Evolutionary conservation across 2,797 vertebrate species (phyloP).

Genomic region (Brotula barbata): DNA sequence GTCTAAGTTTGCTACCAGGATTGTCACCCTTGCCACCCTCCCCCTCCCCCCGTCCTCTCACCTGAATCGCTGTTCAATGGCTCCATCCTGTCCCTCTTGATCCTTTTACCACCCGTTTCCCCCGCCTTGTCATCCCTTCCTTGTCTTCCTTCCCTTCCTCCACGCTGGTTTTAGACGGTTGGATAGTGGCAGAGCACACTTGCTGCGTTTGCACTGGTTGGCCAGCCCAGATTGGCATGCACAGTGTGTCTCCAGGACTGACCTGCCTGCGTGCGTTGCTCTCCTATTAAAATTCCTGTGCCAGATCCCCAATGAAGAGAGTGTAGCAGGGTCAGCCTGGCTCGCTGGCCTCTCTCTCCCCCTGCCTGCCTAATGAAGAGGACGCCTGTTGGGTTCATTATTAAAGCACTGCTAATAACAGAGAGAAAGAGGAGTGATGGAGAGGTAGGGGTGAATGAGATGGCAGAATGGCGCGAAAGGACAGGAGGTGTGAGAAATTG

Average conservation of each 20-base stretch:
- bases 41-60: slow-evolving; percentile 37
- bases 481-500: slow-evolving; percentile 3
- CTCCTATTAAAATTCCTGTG: slow-evolving; percentile 78
- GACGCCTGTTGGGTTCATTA: slow-evolving; percentile 77
- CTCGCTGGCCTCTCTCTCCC: slow-evolving; percentile 67
- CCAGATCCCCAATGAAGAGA: slow-evolving; percentile 74
- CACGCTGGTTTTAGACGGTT: slow-evolving; percentile 58
- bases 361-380: slow-evolving; percentile 74
- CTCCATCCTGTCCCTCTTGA: slow-evolving; percentile 58
- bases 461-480: slow-evolving; percentile 31
- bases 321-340: slow-evolving; percentile 70
- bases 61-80: slow-evolving; percentile 56
- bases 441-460: slow-evolving; percentile 26
- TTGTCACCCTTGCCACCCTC: slow-evolving; percentile 43
- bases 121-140: slow-evolving; percentile 45
- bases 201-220: slow-evolving; percentile 60
- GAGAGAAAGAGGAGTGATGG: slow-evolving; percentile 42
- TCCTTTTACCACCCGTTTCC: slow-evolving; percentile 54
- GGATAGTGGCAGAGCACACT: slow-evolving; percentile 50
- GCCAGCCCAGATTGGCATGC: slow-evolving; percentile 77
- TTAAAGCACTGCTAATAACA: slow-evolving; percentile 76
- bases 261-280: slow-evolving; percentile 70
- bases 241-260: slow-evolving; percentile 63
- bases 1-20: slow-evolving; percentile 38
- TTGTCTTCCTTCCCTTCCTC: slow-evolving; percentile 46